phyloP scores from a whole-genome alignment of 2,113 vertebrate species.

The Nansenia antarctica region DNA sequence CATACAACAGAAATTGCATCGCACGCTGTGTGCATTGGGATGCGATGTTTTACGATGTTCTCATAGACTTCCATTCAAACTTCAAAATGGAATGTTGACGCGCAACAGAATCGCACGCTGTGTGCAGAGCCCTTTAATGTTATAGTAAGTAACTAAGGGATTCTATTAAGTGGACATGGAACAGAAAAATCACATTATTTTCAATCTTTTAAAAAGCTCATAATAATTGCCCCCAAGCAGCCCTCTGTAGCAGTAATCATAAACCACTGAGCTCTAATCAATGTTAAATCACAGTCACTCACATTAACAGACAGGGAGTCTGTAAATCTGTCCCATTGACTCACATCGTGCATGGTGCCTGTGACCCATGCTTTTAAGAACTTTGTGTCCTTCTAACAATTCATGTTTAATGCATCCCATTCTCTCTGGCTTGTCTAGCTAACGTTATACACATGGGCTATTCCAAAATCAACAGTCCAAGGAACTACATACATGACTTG shows the following conservation, averaged over 20 bases:
- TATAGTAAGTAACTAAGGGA: too few species aligned
- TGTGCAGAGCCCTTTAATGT: too few species aligned
- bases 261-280: slow-evolving; percentile 78
- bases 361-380: slow-evolving; percentile 71
- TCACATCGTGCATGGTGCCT: slow-evolving; percentile 47
- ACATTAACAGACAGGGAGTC: slow-evolving; percentile 67
- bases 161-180: slow-evolving; percentile 5
- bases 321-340: slow-evolving; percentile 61
- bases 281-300: slow-evolving; percentile 66
- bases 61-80: too few species aligned
- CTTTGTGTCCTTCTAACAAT: slow-evolving; percentile 70
- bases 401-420: slow-evolving; percentile 77
- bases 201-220: slow-evolving; percentile 64
- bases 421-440: slow-evolving; percentile 56
- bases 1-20: too few species aligned
- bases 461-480: slow-evolving; percentile 34
- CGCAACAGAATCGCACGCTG: too few species aligned
- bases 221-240: slow-evolving; percentile 65
- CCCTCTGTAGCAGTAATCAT: slow-evolving; percentile 67
- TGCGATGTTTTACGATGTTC: too few species aligned
- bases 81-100: too few species aligned
- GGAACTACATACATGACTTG: not conserved
- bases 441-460: slow-evolving; percentile 29
- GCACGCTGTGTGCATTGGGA: too few species aligned
- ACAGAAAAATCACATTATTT: slow-evolving; percentile 13